Base-by-base conservation (phyloP, 1,140 invertebrate genomes). In the Trypoxylus dichotomus region DNA sequence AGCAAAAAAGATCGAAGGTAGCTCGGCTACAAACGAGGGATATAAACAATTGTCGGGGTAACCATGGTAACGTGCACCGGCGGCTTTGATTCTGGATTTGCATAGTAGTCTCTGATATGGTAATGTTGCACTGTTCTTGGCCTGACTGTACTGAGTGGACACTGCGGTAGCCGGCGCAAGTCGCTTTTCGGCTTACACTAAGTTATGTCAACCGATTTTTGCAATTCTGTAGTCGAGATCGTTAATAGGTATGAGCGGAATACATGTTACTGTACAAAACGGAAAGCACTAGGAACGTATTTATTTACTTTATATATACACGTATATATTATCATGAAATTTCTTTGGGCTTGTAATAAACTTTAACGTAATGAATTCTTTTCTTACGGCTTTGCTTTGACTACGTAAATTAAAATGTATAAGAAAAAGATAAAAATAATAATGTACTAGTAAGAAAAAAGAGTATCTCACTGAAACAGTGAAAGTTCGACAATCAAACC, bases 201-300 rank as follows among this genome's bases (percentile, higher is more conserved):
- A 84, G 80, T 84, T 84, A 83, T 83, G 82, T 84, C 82, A 83
- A 80, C 79, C 74, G 82, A 84, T 83, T 84, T 83, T 84, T 84
- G 81, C 82, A 80, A 81, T 83, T 83, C 82, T 79, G 24, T 74
- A 43, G 58, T 78, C 71, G 60, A 13, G 73, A 76, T 13, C 77
- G 19, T 24, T 68, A 10, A 41, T 24, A 74, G 7, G 19, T 11
- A 15, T 3, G 19, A 25, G 72, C 72, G 72, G 72, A 43, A 42
- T 29, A n/a, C 60, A 37, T 25, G 60, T 29, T 24, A 29, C 24
- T 24, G 24, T 21, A 68, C 13, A 68, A 24, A 68, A 1, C 8
- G 6, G n/a, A 60, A 68, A 8, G 60, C 24, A 54, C 19, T 54
- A 54, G 47, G 13, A 6, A 54, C 47, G 47, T 54, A 37, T 37